Percentiles rank a stretch among this genome's conserved stretches.
Conservation (phyloP, 2,113 vertebrate species). For the Meles meles region DNA sequence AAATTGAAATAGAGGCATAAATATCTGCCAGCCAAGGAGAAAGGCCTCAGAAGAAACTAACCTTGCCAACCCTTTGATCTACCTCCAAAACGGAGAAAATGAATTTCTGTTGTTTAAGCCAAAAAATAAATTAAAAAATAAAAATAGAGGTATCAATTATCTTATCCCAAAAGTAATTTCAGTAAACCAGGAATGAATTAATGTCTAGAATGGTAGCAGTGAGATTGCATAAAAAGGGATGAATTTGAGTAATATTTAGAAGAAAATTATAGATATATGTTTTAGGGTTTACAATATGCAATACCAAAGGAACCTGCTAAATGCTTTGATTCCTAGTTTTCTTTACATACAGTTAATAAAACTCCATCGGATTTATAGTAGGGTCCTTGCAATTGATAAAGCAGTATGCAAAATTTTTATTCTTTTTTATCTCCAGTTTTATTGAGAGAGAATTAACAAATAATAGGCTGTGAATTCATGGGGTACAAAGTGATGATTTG, state of each 20-base stretch:
- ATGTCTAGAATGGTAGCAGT: background rate
- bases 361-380: background rate
- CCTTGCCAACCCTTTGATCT: background rate
- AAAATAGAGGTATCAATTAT: background rate
- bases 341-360: background rate
- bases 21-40: background rate
- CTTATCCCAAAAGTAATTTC: background rate
- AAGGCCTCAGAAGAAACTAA: background rate
- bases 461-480: background rate
- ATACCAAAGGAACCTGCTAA: background rate
- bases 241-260: background rate
- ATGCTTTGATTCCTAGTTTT: background rate
- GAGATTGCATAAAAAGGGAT: background rate
- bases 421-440: background rate
- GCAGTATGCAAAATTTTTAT: background rate
- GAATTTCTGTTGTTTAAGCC: background rate
- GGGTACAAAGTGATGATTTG: background rate
- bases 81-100: background rate
- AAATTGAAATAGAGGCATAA: background rate
- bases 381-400: background rate
- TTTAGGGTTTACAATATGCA: background rate
- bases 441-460: background rate
- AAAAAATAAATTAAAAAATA: background rate
- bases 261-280: background rate
- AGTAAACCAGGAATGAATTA: background rate